A percentile compares a stretch with the other conserved stretches of the same genome.
Conservation (phyloP, 2,797 vertebrate genomes). For the Sphaeramia orbicularis region DNA sequence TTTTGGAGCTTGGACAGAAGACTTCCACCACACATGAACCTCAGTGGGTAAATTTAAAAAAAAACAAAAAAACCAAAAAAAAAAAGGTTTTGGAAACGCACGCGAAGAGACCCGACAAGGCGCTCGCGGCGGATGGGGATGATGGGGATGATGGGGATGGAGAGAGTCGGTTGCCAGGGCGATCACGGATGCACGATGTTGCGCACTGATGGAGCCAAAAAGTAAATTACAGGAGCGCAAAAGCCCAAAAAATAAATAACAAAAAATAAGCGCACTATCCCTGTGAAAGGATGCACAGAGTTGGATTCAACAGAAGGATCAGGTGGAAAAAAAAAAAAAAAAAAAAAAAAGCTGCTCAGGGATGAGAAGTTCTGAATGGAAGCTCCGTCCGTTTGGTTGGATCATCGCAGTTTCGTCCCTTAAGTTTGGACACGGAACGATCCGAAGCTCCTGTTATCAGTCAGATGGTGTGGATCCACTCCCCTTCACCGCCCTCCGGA, state of each 20-base stretch:
- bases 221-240: slow-evolving; percentile 23
- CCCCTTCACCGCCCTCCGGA: slow-evolving; percentile 30
- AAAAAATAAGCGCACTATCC: neutral
- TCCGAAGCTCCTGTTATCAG: slow-evolving; percentile 42
- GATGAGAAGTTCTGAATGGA: slow-evolving; percentile 40
- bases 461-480: slow-evolving; percentile 28
- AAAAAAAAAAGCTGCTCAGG: too few species aligned
- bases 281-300: neutral
- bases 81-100: too few species aligned
- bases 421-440: slow-evolving; percentile 27
- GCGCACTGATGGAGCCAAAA: slow-evolving; percentile 22
- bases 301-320: too few species aligned
- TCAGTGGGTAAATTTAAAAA: slow-evolving; percentile 17
- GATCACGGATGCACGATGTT: slow-evolving; percentile 67
- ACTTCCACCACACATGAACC: slow-evolving; percentile 70
- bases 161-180: slow-evolving; percentile 73
- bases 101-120: neutral
- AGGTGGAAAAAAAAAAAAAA: too few species aligned
- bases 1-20: slow-evolving; percentile 75
- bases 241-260: too few species aligned
- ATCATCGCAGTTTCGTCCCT: slow-evolving; percentile 7
- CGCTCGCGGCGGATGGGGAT: slow-evolving; percentile 40
- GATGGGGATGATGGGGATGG: slow-evolving; percentile 45
- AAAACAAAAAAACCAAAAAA: neutral
- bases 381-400: slow-evolving; percentile 4